phyloP scores from a whole-genome alignment of 2,113 vertebrate genomes.

The Capreolus pygargus region DNA sequence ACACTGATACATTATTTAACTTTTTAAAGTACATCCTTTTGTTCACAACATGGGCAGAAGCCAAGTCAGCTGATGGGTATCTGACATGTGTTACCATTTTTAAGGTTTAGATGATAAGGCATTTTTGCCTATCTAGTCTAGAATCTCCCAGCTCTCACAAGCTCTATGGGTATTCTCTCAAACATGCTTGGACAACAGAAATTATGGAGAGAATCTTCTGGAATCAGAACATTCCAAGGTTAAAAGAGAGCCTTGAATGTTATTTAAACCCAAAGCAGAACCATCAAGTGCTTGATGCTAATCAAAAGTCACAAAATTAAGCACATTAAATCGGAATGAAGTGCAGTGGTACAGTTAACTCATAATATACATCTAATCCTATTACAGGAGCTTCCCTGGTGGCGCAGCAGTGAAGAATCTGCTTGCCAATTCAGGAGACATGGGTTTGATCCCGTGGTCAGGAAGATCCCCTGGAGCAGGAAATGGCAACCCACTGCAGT shows the following conservation, averaged over 20 bases:
- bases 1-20: neutral
- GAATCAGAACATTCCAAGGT: neutral
- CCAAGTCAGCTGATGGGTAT: neutral
- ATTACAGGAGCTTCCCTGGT: neutral
- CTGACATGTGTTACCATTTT: neutral
- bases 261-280: constrained; percentile 10
- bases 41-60: neutral
- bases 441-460: neutral
- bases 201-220: neutral
- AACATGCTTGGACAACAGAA: neutral
- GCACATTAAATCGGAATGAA: neutral
- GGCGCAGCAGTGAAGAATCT: neutral
- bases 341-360: neutral
- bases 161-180: neutral
- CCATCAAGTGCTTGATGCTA: neutral
- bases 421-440: neutral
- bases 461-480: neutral
- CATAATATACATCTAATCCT: neutral
- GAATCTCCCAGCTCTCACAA: neutral
- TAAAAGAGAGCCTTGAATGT: constrained; percentile 6
- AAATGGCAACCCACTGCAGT: neutral
- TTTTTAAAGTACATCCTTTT: neutral
- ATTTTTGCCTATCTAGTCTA: neutral
- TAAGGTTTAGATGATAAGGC: neutral
- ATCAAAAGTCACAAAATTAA: neutral